A percentile compares a stretch with the other conserved stretches of the same genome.
Evolutionary conservation across 2,888 invertebrate species (phyloP).

Genomic region (Strigamia maritima): DNA sequence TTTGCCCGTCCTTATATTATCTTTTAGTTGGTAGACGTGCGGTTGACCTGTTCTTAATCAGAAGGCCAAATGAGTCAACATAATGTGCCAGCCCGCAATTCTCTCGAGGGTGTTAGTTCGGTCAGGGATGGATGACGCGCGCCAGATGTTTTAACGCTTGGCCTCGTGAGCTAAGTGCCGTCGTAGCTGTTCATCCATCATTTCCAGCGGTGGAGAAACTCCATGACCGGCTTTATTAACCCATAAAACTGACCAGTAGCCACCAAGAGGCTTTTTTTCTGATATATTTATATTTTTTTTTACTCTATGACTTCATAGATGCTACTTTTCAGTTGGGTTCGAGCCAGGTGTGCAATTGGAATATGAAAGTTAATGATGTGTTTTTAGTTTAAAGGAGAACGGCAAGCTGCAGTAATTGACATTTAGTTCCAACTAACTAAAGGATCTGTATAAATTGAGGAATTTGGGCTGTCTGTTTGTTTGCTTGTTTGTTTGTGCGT

Average conservation of each 20-base stretch:
- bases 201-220: constrained; percentile 11
- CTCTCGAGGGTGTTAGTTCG: constrained; percentile 24
- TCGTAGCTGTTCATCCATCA: constrained; percentile 27
- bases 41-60: constrained; percentile 29
- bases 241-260: constrained; percentile 11
- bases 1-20: not conserved
- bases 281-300: constrained; percentile 5
- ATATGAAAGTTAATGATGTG: too few species aligned
- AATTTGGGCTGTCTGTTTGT: too few species aligned
- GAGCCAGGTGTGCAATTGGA: not conserved
- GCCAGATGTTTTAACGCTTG: constrained; percentile 27
- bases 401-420: too few species aligned
- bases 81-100: constrained; percentile 18
- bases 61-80: constrained; percentile 19
- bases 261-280: not conserved
- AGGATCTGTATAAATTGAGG: too few species aligned
- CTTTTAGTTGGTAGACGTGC: constrained; percentile 8
- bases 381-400: too few species aligned
- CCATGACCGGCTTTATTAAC: constrained; percentile 25
- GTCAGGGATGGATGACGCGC: constrained; percentile 18
- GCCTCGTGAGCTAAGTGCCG: constrained; percentile 15
- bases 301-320: not conserved
- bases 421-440: too few species aligned
- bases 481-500: too few species aligned
- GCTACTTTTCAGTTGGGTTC: not conserved